Evolutionary conservation across 92 coral and sea anemone species (phyloP), one percentile per base, ranked within the genome.

Genomic region (Paramuricea clavata): DNA sequence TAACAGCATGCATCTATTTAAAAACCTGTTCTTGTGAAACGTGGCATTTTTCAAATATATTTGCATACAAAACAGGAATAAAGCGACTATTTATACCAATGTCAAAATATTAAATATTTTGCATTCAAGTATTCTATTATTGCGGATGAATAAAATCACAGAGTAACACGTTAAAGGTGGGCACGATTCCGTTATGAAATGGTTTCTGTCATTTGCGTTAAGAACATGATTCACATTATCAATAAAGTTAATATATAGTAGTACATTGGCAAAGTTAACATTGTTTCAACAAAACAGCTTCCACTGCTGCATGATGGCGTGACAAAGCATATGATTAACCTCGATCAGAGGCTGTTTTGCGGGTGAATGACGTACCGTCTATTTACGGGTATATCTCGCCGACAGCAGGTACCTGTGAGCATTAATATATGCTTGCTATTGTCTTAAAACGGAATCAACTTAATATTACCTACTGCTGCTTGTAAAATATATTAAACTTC

Each of bases 371-470:
- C 62, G 62, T 54, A 54, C 8, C 62, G 62, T 54, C 62, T 54
- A 21, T 54, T 6, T 19, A 54, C 62, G 27, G 62, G 62, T 54
- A 21, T n/a, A n/a, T 54, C 62, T 54, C 17, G 23, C 62, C 26
- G 62, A 54, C 62, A 54, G 62, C 62, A 54, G 62, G 62, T 54
- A 54, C 62, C 17, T 54, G 54, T 54, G 62, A 54, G 62, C 62
- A 54, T 21, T 54, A 54, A 54, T 54, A 54, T 54, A 21, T 19
- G 62, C 62, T 54, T 6, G 62, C 62, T 54, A 19, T 54, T 19
- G 7, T 21, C 62, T 54, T 2, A 54, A 54, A 21, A 19, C 25
- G 25, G 11, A 54, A 54, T 19, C 23, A 21, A 21, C 26, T 21
- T 54, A 54, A 54, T 54, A 54, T 54, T 54, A 21, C 27, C 62